Percentiles rank a stretch among this genome's conserved stretches.
Evolutionary conservation across 2,797 vertebrate genomes (phyloP).

Genomic region (Falco naumanni): DNA sequence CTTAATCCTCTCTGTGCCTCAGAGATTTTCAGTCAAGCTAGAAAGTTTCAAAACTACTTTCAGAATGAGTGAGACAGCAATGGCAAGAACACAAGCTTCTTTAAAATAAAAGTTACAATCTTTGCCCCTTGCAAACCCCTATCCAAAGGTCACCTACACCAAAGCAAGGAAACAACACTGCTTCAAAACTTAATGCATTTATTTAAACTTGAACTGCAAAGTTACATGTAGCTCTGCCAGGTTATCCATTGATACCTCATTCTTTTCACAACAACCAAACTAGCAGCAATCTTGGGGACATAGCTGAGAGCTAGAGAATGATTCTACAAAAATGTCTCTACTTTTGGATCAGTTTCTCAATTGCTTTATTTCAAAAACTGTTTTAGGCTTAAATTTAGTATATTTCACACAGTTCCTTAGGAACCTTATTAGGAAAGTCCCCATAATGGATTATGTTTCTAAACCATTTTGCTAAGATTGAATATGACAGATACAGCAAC

Average conservation of each 20-base stretch:
- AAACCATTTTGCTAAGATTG: not conserved
- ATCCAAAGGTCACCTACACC: not conserved
- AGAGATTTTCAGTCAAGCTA: not conserved
- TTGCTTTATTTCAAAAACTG: not conserved
- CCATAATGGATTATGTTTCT: not conserved
- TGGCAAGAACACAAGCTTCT: not conserved
- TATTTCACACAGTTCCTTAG: not conserved
- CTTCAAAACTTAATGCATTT: not conserved
- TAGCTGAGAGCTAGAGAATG: not conserved
- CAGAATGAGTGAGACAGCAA: not conserved
- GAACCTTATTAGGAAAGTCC: not conserved
- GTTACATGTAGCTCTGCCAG: not conserved
- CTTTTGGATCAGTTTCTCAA: not conserved
- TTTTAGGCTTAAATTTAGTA: not conserved
- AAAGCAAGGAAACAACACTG: not conserved
- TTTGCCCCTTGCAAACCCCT: not conserved
- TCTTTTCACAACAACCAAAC: not conserved
- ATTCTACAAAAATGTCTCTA: not conserved
- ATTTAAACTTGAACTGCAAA: not conserved
- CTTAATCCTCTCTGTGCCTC: not conserved
- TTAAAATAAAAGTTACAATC: not conserved
- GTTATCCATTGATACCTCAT: not conserved
- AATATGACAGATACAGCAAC: not conserved
- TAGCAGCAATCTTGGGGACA: not conserved
- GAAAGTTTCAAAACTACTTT: not conserved